Conservation (phyloP, 1,140 invertebrate genomes). For the Drosophila asahinai region DNA sequence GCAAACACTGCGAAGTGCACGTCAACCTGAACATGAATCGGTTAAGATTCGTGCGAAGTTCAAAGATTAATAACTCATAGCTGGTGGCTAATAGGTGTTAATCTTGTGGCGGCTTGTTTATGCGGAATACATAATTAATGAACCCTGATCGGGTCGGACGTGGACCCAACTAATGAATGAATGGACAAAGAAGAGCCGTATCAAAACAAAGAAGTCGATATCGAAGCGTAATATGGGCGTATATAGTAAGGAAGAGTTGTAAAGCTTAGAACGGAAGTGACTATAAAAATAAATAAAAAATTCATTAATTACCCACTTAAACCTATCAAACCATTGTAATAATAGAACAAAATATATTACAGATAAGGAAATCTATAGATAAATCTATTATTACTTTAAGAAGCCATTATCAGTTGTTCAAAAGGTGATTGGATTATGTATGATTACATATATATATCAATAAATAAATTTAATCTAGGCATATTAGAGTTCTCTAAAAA, state of each 20-base stretch:
- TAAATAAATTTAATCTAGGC: not conserved
- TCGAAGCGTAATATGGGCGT: not conserved
- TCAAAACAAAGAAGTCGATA: constrained; percentile 60
- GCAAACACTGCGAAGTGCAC: constrained; percentile 57
- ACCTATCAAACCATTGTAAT: not conserved
- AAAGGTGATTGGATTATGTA: not conserved
- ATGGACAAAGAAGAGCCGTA: constrained; percentile 28
- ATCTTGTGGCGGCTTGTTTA: constrained; percentile 20
- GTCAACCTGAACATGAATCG: constrained; percentile 10
- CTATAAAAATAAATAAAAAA: not conserved
- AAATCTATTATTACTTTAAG: too few relatives aligned
- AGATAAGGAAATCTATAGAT: not conserved
- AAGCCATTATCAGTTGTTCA: too few relatives aligned
- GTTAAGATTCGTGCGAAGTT: constrained; percentile 35
- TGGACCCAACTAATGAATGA: constrained; percentile 38
- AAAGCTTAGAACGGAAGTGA: not conserved
- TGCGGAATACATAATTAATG: constrained; percentile 51
- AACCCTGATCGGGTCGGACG: not conserved
- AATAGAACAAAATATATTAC: not conserved
- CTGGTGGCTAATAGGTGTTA: constrained; percentile 16
- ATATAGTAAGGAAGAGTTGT: constrained; percentile 1
- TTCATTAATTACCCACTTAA: not conserved
- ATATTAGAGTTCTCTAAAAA: not conserved
- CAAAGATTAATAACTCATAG: constrained; percentile 39
- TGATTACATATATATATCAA: not conserved